phyloP scores from a whole-genome alignment of 2,797 vertebrate genomes.

The Pagetopsis macropterus region DNA sequence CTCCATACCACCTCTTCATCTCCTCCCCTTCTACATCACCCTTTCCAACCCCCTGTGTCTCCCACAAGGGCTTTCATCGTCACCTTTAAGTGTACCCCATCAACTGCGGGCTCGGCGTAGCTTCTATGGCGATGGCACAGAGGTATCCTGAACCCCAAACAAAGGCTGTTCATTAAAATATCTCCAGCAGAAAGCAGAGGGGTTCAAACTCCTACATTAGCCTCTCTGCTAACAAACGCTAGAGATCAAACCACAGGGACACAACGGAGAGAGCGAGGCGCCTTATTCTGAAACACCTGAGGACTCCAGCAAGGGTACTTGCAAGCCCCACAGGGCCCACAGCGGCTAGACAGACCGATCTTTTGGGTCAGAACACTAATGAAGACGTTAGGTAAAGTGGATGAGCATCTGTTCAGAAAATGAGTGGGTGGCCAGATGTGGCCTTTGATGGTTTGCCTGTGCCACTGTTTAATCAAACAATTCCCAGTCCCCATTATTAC shows the following conservation, averaged over 20 bases:
- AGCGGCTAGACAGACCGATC: conserved; percentile 42
- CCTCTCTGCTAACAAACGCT: conserved; percentile 65
- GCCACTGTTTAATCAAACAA: conserved; percentile 70
- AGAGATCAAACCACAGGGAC: conserved; percentile 73
- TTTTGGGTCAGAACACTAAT: conserved; percentile 73
- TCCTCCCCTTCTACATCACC: conserved; percentile 64
- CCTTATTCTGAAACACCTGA: conserved; percentile 49
- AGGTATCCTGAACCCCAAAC: conserved; percentile 77
- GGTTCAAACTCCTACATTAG: conserved; percentile 72
- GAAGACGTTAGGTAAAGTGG: conserved; percentile 61
- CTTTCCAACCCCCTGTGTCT: conserved; percentile 66
- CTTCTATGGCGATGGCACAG: conserved; percentile 63
- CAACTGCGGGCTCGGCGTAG: conserved; percentile 59
- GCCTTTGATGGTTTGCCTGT: conserved; percentile 69
- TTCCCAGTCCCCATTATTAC: conserved; percentile 55
- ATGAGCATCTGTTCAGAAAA: conserved; percentile 67
- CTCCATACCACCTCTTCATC: conserved; percentile 72
- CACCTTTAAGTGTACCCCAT: conserved; percentile 81
- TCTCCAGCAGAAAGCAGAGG: conserved; percentile 77
- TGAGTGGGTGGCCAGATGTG: conserved; percentile 70
- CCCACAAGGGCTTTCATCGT: conserved; percentile 76
- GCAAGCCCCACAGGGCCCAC: conserved; percentile 38
- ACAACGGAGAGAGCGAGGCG: conserved; percentile 51
- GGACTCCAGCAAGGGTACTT: conserved; percentile 58
- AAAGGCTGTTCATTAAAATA: conserved; percentile 86